Conservation (phyloP, 2,888 invertebrate genomes). For the Idaea straminata region DNA sequence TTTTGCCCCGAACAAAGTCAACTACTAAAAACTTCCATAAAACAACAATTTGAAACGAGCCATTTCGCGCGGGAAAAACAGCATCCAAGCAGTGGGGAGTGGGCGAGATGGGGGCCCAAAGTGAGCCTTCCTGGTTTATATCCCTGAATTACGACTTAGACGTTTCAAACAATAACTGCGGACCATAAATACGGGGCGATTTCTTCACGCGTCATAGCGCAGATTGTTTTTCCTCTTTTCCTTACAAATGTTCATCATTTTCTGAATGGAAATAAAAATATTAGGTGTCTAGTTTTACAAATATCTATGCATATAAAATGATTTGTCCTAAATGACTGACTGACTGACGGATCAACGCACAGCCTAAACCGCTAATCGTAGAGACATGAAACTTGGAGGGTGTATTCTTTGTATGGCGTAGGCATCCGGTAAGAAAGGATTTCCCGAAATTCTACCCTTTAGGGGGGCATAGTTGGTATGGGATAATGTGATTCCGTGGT, state of each 20-base stretch:
- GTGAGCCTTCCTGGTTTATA: conserved; percentile 75
- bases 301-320: too few species aligned
- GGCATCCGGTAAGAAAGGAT: too few species aligned
- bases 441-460: too few species aligned
- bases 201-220: conserved; percentile 78
- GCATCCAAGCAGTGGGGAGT: conserved; percentile 53
- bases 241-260: conserved; percentile 32
- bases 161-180: conserved; percentile 80
- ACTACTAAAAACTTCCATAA: conserved; percentile 80
- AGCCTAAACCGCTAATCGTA: too few species aligned
- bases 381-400: too few species aligned
- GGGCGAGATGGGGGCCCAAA: conserved; percentile 56
- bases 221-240: conserved; percentile 63
- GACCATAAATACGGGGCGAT: conserved; percentile 76
- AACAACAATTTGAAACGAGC: conserved; percentile 80
- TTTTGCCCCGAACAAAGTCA: conserved; percentile 74
- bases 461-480: too few species aligned
- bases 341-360: too few species aligned
- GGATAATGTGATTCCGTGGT: too few species aligned
- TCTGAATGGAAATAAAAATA: too few species aligned
- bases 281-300: too few species aligned
- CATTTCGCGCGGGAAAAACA: conserved; percentile 78
- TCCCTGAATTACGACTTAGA: conserved; percentile 79
- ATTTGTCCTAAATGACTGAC: too few species aligned
- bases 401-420: too few species aligned